phyloP scores from a whole-genome alignment of 2,113 vertebrate species.

The Zosterops lateralis region DNA sequence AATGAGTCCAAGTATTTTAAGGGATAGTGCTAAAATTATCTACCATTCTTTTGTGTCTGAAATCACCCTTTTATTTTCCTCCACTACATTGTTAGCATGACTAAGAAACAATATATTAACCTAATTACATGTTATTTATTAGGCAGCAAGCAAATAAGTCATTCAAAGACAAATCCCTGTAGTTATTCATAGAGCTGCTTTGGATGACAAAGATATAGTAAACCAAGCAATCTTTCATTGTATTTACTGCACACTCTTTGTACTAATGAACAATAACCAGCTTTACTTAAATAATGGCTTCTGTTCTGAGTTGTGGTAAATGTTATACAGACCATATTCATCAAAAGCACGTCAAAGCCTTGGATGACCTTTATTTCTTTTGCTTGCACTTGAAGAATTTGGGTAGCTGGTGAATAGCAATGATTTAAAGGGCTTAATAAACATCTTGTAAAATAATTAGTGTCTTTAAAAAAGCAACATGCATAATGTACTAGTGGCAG shows the following conservation, averaged over 20 bases:
- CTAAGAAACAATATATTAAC: constrained; percentile 76
- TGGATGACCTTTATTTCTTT: constrained; percentile 61
- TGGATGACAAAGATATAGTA: constrained; percentile 78
- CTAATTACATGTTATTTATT: constrained; percentile 83
- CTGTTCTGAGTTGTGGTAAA: constrained; percentile 58
- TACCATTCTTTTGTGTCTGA: constrained; percentile 70
- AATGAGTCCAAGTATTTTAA: constrained; percentile 69
- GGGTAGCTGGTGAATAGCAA: constrained; percentile 31
- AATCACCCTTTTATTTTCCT: constrained; percentile 70
- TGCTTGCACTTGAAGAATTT: constrained; percentile 44
- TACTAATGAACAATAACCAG: constrained; percentile 82
- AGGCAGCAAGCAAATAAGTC: constrained; percentile 75
- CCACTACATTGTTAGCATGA: constrained; percentile 61
- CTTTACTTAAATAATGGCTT: constrained; percentile 72
- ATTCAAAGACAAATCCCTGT: constrained; percentile 77
- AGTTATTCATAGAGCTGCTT: constrained; percentile 76
- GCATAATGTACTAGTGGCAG: neutral
- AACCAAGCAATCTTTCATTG: constrained; percentile 76
- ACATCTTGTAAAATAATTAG: constrained; percentile 56
- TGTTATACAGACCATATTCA: constrained; percentile 63
- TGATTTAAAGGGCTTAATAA: constrained; percentile 54
- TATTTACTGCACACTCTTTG: constrained; percentile 77
- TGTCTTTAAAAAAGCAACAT: constrained; percentile 14
- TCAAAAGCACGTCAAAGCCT: constrained; percentile 53
- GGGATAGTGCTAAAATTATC: constrained; percentile 73